Evolutionary conservation across 2,113 vertebrate genomes (phyloP), one percentile per base, ranked within the genome.

Genomic region (Macquaria ambigua): DNA sequence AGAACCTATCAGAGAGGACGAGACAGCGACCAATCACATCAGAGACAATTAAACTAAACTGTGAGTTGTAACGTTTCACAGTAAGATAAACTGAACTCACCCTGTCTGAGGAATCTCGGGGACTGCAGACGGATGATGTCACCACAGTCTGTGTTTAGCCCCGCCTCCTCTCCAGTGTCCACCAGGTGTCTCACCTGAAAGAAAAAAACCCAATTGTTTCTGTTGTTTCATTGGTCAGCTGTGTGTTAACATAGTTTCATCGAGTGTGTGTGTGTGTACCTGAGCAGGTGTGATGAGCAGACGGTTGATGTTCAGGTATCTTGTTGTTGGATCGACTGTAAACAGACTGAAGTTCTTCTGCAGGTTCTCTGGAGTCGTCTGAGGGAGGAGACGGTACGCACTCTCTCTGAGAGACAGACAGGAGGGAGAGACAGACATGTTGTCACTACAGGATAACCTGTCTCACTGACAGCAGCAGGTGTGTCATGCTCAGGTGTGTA

Each of bases 331-430:
- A 83, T 99, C 97, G 0, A 99, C 95, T 79, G 97, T 97, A 85
- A 97, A 99, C n/a, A 96, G 95, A 92, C 95, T 96, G 92, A 98
- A 96, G 95, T 99, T 99, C 84, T 98, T 99, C 94, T 97, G 98
- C 91, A 99, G 96, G 55, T 99, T 99, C 93, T 99, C 98, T 6
- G 98, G 98, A 16, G 98, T 99, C 20, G 97, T 99, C 93, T 99
- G 98, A 90, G 97, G 97, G 83, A 99, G 93, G 34, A 99, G 88
- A 34, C 97, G 96, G 34, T 99, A 99, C 89, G 99, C 94, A 88
- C 97, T 98, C 92, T 99, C 98, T 92, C 98, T 99, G 77, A 80
- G 63, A n/a, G 37, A 69, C 28, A 82, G n/a, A 58, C 31, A 12
- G 41, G 11, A 18, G 58, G 28, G 6, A 68, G 6, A 28, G 9